Percentiles rank a stretch among this genome's conserved stretches.
phyloP scores from a whole-genome alignment of 2,797 vertebrate genomes.

The Schizopygopsis malacanthus region DNA sequence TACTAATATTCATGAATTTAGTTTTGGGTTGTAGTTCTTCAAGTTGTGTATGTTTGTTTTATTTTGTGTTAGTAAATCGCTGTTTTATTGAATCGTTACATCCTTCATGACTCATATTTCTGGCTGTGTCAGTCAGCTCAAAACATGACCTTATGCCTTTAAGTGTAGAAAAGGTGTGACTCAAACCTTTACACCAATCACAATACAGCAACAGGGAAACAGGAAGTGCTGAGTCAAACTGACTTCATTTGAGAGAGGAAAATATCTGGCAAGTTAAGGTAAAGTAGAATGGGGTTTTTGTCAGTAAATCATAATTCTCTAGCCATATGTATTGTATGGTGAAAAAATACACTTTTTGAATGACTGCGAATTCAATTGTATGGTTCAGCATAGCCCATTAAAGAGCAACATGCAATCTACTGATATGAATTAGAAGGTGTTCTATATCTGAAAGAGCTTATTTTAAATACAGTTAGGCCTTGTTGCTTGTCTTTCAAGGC shows the following conservation, averaged over 20 bases:
- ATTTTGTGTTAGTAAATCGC: background rate
- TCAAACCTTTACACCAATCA: slow-evolving; percentile 69
- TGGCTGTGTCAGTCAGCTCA: background rate
- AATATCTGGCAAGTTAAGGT: slow-evolving; percentile 61
- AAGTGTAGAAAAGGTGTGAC: slow-evolving; percentile 66
- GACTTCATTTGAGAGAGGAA: slow-evolving; percentile 58
- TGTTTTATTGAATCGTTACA: slow-evolving; percentile 1
- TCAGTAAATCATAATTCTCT: background rate
- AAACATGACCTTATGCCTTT: slow-evolving; percentile 70
- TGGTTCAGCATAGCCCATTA: background rate
- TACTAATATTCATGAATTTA: slow-evolving; percentile 5
- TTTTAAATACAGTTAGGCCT: background rate
- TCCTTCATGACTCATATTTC: background rate
- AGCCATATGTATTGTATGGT: background rate
- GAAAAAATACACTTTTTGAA: background rate
- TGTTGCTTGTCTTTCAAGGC: slow-evolving; percentile 1
- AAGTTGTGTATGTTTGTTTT: slow-evolving; percentile 30
- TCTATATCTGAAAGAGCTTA: slow-evolving; percentile 4
- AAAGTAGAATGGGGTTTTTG: slow-evolving; percentile 40
- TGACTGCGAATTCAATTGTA: background rate
- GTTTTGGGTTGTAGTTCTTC: slow-evolving; percentile 5
- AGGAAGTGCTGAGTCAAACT: slow-evolving; percentile 74
- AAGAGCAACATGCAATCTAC: slow-evolving; percentile 1
- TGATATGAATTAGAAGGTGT: background rate
- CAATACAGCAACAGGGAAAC: slow-evolving; percentile 63